Evolutionary conservation across 2,888 invertebrate species (phyloP), one percentile per base, ranked within the genome.

Genomic region (Euplagia quadripunctaria): DNA sequence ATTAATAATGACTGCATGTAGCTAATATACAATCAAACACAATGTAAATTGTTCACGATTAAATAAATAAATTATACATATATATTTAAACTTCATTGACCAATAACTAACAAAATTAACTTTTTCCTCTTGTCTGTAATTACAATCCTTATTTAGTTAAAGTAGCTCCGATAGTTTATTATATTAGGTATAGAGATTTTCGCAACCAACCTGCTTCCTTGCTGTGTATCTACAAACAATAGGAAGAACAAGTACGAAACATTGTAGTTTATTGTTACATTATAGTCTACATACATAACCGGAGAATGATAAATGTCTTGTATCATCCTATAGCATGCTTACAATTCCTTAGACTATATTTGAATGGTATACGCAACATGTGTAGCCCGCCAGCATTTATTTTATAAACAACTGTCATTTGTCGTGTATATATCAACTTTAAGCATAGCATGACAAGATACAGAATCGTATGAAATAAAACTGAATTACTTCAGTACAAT

Each of bases 291-390:
- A 31, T 31, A 31, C 31, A 31, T 31, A 31, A 31, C 31, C 31
- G 31, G 31, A 31, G 31, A 31, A 31, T 31, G 31, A 31, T 31
- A 31, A 31, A 31, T 31, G 31, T 2, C 31, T 31, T 31, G 31
- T 31, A 31, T 31, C 31, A 31, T 64, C 20, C 43, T 43, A 70
- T 70, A 74, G 79, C 63, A 65, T 76, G 68, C 42, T 31, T 67
- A 70, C 72, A 52, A 71, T 69, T 71, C 73, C 65, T 73, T 70
- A 65, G 43, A 75, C 74, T 82, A 78, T 78, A 79, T 82, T 82
- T 78, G 75, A 78, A 77, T 76, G 74, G 68, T 69, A 67, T 75
- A 73, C 78, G 64, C 9, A 46, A 31, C 68, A 49, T 75, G 71
- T 75, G 61, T 63, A 74, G 51, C 8, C 16, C 0, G 49, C 55